Conservation (phyloP, 2,888 invertebrate genomes). For the Drosophila birchii region DNA sequence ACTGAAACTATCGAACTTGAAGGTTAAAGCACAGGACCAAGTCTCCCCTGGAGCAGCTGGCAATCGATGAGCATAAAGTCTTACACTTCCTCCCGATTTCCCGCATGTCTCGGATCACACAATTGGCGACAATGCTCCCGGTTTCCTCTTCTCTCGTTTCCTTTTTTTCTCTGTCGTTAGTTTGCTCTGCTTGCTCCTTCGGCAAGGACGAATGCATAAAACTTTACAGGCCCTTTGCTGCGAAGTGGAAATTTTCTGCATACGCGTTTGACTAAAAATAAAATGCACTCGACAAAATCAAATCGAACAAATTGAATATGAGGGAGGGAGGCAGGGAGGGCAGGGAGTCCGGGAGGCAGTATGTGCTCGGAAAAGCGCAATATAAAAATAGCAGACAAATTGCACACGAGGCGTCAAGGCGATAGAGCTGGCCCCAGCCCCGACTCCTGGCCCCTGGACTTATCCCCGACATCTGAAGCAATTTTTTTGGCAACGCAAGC, state of each 20-base stretch:
- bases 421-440: constrained; percentile 13
- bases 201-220: constrained; percentile 59
- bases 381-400: constrained; percentile 77
- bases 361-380: constrained; percentile 27
- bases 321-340: constrained; percentile 13
- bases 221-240: constrained; percentile 70
- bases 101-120: constrained; percentile 31
- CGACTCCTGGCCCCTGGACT: constrained; percentile 15
- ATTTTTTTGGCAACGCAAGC: constrained; percentile 75
- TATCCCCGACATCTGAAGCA: constrained; percentile 45
- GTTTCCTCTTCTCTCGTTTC: constrained; percentile 19
- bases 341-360: background rate
- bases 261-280: constrained; percentile 69
- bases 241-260: constrained; percentile 62
- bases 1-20: constrained; percentile 23
- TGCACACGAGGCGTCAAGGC: constrained; percentile 70
- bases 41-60: constrained; percentile 41
- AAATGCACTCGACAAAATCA: constrained; percentile 74
- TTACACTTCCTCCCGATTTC: constrained; percentile 39
- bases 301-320: constrained; percentile 77
- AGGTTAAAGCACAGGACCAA: constrained; percentile 22
- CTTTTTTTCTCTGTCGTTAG: constrained; percentile 1
- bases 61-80: constrained; percentile 78
- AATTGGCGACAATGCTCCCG: constrained; percentile 8
- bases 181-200: background rate